Evolutionary conservation across 2,888 invertebrate genomes (phyloP), one percentile per base, ranked within the genome.

Genomic region (Altica lythri): DNA sequence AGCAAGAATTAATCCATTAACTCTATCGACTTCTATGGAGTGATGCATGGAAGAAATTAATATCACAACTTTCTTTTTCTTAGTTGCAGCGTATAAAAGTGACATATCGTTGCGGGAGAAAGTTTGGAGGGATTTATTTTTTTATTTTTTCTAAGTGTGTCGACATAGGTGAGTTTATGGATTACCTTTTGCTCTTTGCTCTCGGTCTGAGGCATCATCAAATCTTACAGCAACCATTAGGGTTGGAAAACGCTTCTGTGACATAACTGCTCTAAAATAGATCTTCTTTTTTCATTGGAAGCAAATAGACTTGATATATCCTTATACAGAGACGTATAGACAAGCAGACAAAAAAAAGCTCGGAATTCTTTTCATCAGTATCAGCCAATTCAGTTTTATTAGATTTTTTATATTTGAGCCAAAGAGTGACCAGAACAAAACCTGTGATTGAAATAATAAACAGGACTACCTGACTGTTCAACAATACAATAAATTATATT

Each of bases 181-280:
- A 27, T 27, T 27, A 27, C 18, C n/a, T 5, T 18, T 18, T 37
- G 18, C 18, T 37, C 18, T 37, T 37, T 37, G 18, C 12, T 37
- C 37, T 37, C 37, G 10, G 10, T 34, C 34, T 4, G 4, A 14
- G 16, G 16, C 14, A 43, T 43, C 17, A 6, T 40, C 25, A 40
- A 40, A 40, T 25, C 40, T n/a, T 12, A 10, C 2, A 16, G 25
- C 25, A 22, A 19, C 29, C 16, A 43, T 16, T 29, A 43, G n/a
- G 10, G 27, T 29, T n/a, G 29, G 29, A 12, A 43, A 43, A 29
- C 27, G 27, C 29, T 43, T 27, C 29, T 14, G 43, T n/a, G 34
- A 27, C 29, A 43, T 43, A 16, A 43, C 43, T 29, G 43, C 44
- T 40, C 19, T 40, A 40, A 40, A 27, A 27, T 27, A 27, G 27